Evolutionary conservation across 1,140 invertebrate species (phyloP), one percentile per base, ranked within the genome.

Genomic region (Dendroctonus ponderosae): DNA sequence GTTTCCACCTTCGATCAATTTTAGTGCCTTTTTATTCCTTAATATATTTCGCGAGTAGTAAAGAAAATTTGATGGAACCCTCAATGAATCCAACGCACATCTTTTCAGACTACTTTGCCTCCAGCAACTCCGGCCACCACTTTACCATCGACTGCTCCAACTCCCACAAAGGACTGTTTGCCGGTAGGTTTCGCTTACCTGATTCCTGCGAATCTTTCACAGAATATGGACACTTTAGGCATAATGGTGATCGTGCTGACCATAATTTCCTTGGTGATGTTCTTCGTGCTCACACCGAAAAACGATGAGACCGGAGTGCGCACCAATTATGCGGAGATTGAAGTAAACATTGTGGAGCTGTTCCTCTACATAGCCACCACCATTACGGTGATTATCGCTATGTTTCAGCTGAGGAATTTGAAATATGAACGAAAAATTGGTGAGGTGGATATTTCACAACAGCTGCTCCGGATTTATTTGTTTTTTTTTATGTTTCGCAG

Each of bases 61-160:
- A 2, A 26, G 26, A 1, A 2, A 26, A 26, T 2, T 26, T 26
- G 1, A 26, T 26, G 1, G 3, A 1, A 26, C 26, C 26, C 1
- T 26, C 26, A 26, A 26, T 26, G 26, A 26, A 26, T 26, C 26
- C 3, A 46, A 1, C 9, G 12, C 4, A 46, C 44, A 46, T 15
- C 15, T 60, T 71, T 72, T 53, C 49, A 76, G 74, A 72, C 69
- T 50, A 63, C 3, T 72, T 75, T 53, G 72, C 65, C 39, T 60
- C 68, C 3, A 46, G 67, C 5, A 71, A 70, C 54, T 72, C 74
- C 7, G 62, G 70, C 52, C 90, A 93, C 76, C 91, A 93, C 71
- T 91, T 94, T 74, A 91, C 90, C 11, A 91, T 94, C 40, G 93
- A 96, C 77, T 96, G 93, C 78, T 91, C 92, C 1, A 91, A 91